These are phyloP conservation scores for Panzeria rudis DNA, from an alignment of 2,888 invertebrate species.

Conservation along the genomic window DNA sequence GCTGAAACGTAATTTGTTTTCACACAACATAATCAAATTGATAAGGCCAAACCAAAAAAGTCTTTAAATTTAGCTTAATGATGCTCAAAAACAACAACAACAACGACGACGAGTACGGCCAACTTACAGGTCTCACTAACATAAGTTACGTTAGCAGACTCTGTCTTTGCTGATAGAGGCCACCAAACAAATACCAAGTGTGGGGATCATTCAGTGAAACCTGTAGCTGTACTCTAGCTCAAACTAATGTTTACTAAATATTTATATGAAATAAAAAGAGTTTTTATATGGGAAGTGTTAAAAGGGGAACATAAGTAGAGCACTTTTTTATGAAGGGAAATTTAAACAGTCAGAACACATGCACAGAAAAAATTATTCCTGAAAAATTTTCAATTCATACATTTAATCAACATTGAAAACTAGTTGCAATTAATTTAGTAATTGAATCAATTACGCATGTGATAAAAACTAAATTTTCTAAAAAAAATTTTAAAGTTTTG, in stretches of 20 bases:
- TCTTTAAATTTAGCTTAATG: conserved; percentile 84
- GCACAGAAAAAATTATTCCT: background rate
- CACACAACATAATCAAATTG: conserved; percentile 84
- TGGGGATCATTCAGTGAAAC: conserved; percentile 47
- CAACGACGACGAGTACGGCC: background rate
- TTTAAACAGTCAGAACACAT: background rate
- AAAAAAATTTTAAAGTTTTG: no score
- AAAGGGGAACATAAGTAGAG: background rate
- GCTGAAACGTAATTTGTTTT: conserved; percentile 83
- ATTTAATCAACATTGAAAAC: no score
- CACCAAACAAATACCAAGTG: conserved; percentile 56
- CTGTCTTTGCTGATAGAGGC: conserved; percentile 53
- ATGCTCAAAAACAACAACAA: conserved; percentile 79
- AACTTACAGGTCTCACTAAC: conserved; percentile 12
- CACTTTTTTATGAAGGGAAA: background rate
- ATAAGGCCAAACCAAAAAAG: conserved; percentile 81
- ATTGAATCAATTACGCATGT: no score
- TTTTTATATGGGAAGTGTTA: conserved; percentile 12
- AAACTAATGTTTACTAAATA: conserved; percentile 39
- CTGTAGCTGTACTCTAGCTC: conserved; percentile 50
- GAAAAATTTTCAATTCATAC: no score
- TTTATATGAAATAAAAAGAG: conserved; percentile 14
- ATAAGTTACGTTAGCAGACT: conserved; percentile 16
- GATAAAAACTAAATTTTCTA: no score
- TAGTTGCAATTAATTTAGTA: no score